phyloP scores from a whole-genome alignment of 64 coral and sea anemone genomes.

The Astreopora myriophthalma region DNA sequence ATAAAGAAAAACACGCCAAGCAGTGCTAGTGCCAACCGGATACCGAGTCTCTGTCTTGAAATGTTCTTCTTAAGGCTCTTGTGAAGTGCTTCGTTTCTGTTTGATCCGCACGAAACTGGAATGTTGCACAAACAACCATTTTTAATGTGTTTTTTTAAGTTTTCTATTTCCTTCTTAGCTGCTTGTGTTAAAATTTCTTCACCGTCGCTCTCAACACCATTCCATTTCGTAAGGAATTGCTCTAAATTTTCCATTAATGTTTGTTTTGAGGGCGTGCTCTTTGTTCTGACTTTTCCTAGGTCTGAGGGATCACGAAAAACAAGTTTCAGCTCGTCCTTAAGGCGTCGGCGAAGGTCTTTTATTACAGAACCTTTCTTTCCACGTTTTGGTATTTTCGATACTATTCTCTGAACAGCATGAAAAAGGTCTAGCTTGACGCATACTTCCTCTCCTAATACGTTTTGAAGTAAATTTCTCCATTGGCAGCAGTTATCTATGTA shows the following conservation, averaged over 20 bases:
- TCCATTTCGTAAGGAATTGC: slow-evolving; percentile 47
- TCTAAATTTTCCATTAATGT: slow-evolving; percentile 29
- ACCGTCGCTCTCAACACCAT: slow-evolving; percentile 1
- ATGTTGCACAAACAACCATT: slow-evolving; percentile 44
- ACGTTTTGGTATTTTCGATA: slow-evolving; percentile 32
- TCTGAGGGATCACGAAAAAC: slow-evolving; percentile 43
- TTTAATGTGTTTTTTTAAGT: slow-evolving; percentile 54
- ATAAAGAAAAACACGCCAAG: not conserved
- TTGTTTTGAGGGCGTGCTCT: not conserved
- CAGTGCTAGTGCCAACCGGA: not conserved
- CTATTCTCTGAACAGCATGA: slow-evolving; percentile 46
- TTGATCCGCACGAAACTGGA: not conserved
- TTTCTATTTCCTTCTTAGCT: slow-evolving; percentile 43
- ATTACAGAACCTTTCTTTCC: no score
- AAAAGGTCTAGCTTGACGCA: slow-evolving; percentile 59
- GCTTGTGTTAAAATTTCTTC: slow-evolving; percentile 31
- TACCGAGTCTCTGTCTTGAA: not conserved
- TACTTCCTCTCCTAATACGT: slow-evolving; percentile 24
- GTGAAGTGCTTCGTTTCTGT: not conserved
- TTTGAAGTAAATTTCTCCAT: slow-evolving; percentile 39
- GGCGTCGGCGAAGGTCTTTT: slow-evolving; percentile 1
- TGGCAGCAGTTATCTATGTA: slow-evolving; percentile 61
- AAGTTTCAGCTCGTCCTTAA: slow-evolving; percentile 1
- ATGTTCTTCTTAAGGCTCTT: not conserved
- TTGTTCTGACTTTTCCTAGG: slow-evolving; percentile 2